Base-by-base conservation (phyloP, 2,888 invertebrate species). In the Dicyrtoma fusca region DNA sequence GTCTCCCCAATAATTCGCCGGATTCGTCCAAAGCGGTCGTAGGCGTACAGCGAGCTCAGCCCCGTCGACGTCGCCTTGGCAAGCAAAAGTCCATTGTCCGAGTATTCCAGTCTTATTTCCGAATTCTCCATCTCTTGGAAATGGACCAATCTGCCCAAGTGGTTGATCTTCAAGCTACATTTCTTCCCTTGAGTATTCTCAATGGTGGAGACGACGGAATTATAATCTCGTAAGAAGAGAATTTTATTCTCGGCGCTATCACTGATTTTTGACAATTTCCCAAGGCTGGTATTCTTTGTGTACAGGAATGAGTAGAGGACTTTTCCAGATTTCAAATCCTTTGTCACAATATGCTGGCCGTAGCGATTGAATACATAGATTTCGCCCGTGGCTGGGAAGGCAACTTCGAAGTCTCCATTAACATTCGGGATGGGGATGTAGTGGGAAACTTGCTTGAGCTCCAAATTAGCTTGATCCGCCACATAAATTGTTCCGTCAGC, bases 401-500 rank as follows among this genome's bases (percentile, higher is more conserved):
- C 92, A 81, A 98, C 95, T 83, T 94, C 91, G 79, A 95, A 97
- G 83, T 95, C 94, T 44, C 94, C 92, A 82, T 91, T 92, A 83
- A 92, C 91, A 82, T 94, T 93, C 81, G 93, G 92, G 42, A 90
- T 89, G 23, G 94, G 95, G 75, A 94, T 84, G 83, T 94, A 94
- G 79, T 94, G 95, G 34, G 80, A 77, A 13, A 80, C 78, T 76
- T 79, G 79, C 83, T 92, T 92, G 79, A 94, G 83, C 0, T 94
- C 92, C 72, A 94, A 85, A 81, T 86, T 86, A 44, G 86, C 87
- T 88, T 95, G 94, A 86, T 99, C 98, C 49, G 97, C 95, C 66
- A 98, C 91, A 84, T 97, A 94, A 59, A 98, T 87, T 71, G 95
- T 92, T n/a, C 97, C 96, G 83, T 96, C 95, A 45, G 97, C 95